Evolutionary conservation across 1,140 invertebrate genomes (phyloP).

Genomic region (Maconellicoccus hirsutus): DNA sequence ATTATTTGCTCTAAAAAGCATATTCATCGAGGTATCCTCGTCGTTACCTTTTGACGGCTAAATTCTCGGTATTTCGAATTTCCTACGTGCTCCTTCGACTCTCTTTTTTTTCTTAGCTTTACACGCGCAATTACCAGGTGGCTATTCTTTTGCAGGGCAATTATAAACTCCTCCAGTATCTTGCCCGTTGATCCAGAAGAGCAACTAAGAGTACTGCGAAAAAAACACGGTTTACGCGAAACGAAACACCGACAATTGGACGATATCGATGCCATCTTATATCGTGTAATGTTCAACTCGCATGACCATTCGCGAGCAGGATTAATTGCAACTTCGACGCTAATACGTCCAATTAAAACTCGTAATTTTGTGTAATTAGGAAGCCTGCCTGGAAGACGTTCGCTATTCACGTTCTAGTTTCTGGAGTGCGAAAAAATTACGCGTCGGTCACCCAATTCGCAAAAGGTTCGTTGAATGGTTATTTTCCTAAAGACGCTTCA

Average conservation of each 20-base stretch:
- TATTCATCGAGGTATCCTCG: not conserved
- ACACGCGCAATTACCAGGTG: no score
- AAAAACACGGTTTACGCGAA: not conserved
- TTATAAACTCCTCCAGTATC: not conserved
- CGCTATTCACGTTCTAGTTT: not conserved
- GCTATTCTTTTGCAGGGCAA: not conserved
- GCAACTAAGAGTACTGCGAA: not conserved
- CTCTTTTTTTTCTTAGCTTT: no score
- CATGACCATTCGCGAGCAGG: not conserved
- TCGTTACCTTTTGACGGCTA: not conserved
- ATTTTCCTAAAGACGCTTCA: no score
- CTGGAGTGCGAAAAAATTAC: constrained; percentile 3
- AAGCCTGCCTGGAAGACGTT: not conserved
- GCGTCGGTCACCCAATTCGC: not conserved
- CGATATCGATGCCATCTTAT: not conserved
- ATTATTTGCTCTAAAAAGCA: not conserved
- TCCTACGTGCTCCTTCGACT: no score
- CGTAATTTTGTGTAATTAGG: not conserved
- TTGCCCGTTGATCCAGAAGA: not conserved
- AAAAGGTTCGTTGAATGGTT: not conserved
- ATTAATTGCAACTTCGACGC: no score
- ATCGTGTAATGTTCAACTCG: not conserved
- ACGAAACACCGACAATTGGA: not conserved
- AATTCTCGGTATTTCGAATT: no score
- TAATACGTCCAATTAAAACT: not conserved